Conservation (phyloP, 1,140 invertebrate species). For the Aleiodes sp. region DNA sequence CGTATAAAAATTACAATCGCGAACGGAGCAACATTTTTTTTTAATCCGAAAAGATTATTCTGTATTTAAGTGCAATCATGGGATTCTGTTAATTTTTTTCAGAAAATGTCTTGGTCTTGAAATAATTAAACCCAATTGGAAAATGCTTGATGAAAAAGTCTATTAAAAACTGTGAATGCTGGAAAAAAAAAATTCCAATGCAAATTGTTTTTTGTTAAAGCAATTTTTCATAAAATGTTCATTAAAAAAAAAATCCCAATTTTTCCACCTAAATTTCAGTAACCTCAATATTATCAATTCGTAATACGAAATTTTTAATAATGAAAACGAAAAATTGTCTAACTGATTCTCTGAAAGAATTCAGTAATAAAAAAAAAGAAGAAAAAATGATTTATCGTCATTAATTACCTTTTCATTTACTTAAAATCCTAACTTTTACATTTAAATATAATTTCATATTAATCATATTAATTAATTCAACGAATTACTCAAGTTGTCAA, state of each 20-base stretch:
- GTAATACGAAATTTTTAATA: neutral
- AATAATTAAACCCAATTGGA: too few relatives aligned
- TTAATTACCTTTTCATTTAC: neutral
- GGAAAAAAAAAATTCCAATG: too few relatives aligned
- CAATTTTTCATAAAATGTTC: too few relatives aligned
- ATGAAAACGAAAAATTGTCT: neutral
- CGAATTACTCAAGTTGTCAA: constrained; percentile 41
- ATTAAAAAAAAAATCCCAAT: too few relatives aligned
- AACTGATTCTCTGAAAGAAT: neutral
- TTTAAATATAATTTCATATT: constrained; percentile 26
- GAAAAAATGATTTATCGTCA: neutral
- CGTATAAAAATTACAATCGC: neutral
- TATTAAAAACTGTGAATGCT: too few relatives aligned
- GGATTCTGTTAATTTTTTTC: too few relatives aligned
- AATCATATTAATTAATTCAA: constrained; percentile 3
- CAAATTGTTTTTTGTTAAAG: too few relatives aligned
- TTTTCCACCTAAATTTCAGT: too few relatives aligned
- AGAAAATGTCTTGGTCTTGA: too few relatives aligned
- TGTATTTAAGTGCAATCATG: too few relatives aligned
- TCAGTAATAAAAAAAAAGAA: neutral
- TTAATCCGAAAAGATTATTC: neutral
- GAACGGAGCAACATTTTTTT: neutral
- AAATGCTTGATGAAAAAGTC: too few relatives aligned
- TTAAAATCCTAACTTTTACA: constrained; percentile 5
- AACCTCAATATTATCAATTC: neutral